Evolutionary conservation across 2,888 invertebrate genomes (phyloP).

Genomic region (Xylophagus ater): DNA sequence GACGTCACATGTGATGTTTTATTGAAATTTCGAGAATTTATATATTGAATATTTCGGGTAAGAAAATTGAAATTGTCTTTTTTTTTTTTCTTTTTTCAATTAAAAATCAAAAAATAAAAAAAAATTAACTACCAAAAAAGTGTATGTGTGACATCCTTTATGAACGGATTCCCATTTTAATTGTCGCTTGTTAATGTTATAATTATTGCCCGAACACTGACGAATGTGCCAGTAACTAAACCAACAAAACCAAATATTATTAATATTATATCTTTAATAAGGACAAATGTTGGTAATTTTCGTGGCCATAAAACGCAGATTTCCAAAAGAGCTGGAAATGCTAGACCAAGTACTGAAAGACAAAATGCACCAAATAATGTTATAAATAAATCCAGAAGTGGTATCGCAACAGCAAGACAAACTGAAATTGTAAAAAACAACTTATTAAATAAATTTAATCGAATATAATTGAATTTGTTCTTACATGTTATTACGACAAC

Average conservation of each 20-base stretch:
- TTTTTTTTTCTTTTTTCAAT: no score
- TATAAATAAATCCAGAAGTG: constrained; percentile 61
- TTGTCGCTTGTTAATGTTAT: no score
- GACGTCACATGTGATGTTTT: no score
- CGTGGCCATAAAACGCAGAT: constrained; percentile 59
- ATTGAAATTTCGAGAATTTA: no score
- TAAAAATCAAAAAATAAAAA: no score
- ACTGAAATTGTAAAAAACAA: constrained; percentile 45
- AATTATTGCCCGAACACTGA: constrained; percentile 50
- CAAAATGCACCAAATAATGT: constrained; percentile 65
- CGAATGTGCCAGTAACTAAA: constrained; percentile 54
- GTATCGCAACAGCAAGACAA: constrained; percentile 56
- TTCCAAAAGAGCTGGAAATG: constrained; percentile 65
- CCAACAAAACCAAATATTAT: constrained; percentile 51
- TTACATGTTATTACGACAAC: constrained; percentile 52
- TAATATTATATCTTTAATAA: constrained; percentile 45
- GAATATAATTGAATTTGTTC: constrained; percentile 25
- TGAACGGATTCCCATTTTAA: no score
- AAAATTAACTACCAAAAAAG: no score
- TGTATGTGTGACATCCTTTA: no score
- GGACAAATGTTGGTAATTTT: constrained; percentile 41
- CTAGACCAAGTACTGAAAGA: constrained; percentile 58
- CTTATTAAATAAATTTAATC: constrained; percentile 1
- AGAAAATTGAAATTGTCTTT: no score
- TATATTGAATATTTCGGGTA: no score